Conservation (phyloP, 2,113 vertebrate species). For the Ornithorhynchus anatinus region DNA sequence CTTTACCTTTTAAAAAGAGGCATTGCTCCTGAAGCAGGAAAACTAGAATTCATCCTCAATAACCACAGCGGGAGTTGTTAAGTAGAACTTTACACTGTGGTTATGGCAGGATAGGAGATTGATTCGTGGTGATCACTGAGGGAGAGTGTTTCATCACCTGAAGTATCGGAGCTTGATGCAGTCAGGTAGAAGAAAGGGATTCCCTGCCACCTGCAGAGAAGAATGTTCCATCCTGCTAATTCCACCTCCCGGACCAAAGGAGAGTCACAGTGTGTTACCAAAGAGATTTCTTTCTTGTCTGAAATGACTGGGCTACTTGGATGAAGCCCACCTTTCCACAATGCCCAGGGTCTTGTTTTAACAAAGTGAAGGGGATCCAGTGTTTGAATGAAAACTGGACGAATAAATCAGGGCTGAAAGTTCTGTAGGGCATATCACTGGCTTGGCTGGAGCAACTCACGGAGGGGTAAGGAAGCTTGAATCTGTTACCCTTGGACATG, state of each 20-base stretch:
- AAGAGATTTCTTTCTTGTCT: not conserved
- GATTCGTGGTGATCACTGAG: constrained; percentile 21
- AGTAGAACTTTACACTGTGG: constrained; percentile 18
- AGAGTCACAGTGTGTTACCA: not conserved
- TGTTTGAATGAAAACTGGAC: constrained; percentile 39
- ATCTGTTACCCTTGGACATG: too few relatives aligned
- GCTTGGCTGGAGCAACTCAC: not conserved
- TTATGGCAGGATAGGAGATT: constrained; percentile 36
- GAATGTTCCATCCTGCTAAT: constrained; percentile 25
- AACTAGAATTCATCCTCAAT: constrained; percentile 28
- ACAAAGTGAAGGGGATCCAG: constrained; percentile 1
- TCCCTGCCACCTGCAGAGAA: not conserved
- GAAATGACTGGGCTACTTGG: constrained; percentile 11
- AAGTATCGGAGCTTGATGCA: constrained; percentile 14
- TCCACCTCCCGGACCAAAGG: not conserved
- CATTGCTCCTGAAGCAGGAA: constrained; percentile 21
- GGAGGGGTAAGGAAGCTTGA: not conserved
- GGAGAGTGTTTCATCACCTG: not conserved
- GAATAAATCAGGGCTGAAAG: constrained; percentile 22
- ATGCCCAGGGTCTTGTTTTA: constrained; percentile 1
- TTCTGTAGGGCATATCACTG: constrained; percentile 6
- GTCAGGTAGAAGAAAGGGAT: constrained; percentile 3
- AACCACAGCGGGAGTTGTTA: constrained; percentile 38
- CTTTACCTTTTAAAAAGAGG: constrained; percentile 56
- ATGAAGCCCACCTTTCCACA: not conserved